A percentile compares a stretch with the other conserved stretches of the same genome.
Evolutionary conservation across 2,888 invertebrate genomes (phyloP).

Genomic region (Ctena decussata): DNA sequence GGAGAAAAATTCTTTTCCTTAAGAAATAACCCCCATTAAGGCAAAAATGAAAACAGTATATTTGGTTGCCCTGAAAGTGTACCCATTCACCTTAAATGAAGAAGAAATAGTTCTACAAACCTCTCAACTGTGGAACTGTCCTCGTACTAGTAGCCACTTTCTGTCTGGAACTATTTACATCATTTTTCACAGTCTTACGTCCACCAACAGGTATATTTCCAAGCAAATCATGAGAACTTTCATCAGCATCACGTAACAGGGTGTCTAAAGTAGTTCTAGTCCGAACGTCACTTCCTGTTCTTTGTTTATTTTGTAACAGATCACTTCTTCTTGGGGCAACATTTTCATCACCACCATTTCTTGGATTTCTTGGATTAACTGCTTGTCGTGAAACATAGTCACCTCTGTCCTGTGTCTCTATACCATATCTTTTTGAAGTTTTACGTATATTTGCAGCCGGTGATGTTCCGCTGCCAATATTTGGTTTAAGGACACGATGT

Average conservation of each 20-base stretch:
- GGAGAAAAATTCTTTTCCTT: no score
- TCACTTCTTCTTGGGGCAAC: background rate
- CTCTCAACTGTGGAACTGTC: background rate
- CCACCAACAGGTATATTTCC: conserved; percentile 45
- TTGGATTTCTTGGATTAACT: background rate
- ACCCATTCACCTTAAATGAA: no score
- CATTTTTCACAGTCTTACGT: background rate
- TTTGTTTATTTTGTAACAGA: conserved; percentile 7
- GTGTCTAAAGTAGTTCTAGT: conserved; percentile 59
- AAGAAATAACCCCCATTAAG: no score
- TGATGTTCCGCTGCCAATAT: conserved; percentile 10
- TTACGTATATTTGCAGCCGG: conserved; percentile 32
- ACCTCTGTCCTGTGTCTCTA: conserved; percentile 46
- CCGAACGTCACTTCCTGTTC: conserved; percentile 37
- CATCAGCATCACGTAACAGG: conserved; percentile 47
- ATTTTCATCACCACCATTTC: background rate
- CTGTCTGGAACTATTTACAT: conserved; percentile 15
- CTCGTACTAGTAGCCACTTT: background rate
- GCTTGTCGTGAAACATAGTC: conserved; percentile 37
- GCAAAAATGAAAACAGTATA: no score
- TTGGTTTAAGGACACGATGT: conserved; percentile 55
- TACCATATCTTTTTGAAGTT: conserved; percentile 51
- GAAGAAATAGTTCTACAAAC: background rate
- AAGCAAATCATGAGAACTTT: conserved; percentile 51
- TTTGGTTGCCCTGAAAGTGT: no score